A percentile compares a stretch with the other conserved stretches of the same genome.
phyloP scores from a whole-genome alignment of 37 sponge, comb jelly and placozoan species.

The Oopsacas minuta region DNA sequence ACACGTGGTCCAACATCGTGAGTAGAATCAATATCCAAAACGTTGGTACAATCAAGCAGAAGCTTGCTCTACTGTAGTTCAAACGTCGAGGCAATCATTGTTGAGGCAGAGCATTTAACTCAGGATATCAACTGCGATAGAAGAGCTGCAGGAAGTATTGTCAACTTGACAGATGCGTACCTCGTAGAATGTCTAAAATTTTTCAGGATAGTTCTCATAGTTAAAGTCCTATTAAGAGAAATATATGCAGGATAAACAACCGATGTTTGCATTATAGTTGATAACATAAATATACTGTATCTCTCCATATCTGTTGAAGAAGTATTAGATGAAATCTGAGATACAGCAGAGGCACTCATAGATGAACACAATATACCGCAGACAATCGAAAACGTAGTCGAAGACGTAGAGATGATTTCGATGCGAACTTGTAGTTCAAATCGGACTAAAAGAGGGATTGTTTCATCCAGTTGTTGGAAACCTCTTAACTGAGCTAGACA shows the following conservation, averaged over 20 bases:
- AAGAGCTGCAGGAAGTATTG: neutral
- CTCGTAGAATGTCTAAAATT: neutral
- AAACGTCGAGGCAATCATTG: neutral
- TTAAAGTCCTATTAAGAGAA: neutral
- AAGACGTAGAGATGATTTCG: neutral
- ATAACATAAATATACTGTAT: neutral
- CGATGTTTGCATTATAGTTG: neutral
- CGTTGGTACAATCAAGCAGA: neutral
- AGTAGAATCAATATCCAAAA: neutral
- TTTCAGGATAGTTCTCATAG: neutral
- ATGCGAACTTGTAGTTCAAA: neutral
- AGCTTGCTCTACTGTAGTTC: neutral
- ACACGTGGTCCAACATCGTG: neutral
- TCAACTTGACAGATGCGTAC: neutral
- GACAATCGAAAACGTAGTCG: neutral
- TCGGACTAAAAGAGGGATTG: neutral
- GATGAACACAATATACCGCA: neutral
- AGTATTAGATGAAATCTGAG: neutral
- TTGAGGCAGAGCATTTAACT: neutral
- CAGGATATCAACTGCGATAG: neutral
- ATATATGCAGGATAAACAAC: neutral
- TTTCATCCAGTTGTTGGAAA: neutral
- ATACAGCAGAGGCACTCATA: neutral
- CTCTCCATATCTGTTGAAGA: neutral
- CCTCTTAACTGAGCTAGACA: neutral